Evolutionary conservation across 1,140 invertebrate genomes (phyloP).

Genomic region (Trichogramma pretiosum): DNA sequence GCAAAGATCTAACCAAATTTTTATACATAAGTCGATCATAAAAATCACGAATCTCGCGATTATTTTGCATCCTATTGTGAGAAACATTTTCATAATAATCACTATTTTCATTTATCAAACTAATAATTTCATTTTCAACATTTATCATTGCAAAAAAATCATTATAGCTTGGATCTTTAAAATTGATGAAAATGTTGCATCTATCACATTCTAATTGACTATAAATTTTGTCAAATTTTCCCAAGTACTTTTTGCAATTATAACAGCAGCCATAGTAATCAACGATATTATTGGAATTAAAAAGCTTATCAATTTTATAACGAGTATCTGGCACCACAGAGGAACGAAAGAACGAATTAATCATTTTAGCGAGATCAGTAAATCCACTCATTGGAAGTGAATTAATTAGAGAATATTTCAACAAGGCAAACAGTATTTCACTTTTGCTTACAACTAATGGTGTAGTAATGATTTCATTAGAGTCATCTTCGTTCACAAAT

Average conservation of each 20-base stretch:
- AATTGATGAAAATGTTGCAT: not conserved
- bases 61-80: not conserved
- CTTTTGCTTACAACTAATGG: no score
- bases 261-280: not conserved
- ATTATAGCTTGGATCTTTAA: not conserved
- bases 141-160: not conserved
- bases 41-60: not conserved
- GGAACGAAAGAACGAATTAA: not conserved
- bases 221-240: not conserved
- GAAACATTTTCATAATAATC: not conserved
- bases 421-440: no score
- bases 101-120: not conserved
- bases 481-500: no score
- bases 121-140: not conserved
- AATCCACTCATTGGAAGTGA: no score
- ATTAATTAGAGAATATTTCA: no score
- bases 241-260: not conserved
- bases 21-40: not conserved
- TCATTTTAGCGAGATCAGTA: slow-evolving; percentile 1
- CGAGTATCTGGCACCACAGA: slow-evolving; percentile 1
- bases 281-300: not conserved
- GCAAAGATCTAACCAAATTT: not conserved
- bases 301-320: not conserved
- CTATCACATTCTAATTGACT: not conserved
- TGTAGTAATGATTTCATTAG: no score